Evolutionary conservation across 53 echinoderm and acorn worm species (phyloP).

Genomic region (Paelopatides confundens): DNA sequence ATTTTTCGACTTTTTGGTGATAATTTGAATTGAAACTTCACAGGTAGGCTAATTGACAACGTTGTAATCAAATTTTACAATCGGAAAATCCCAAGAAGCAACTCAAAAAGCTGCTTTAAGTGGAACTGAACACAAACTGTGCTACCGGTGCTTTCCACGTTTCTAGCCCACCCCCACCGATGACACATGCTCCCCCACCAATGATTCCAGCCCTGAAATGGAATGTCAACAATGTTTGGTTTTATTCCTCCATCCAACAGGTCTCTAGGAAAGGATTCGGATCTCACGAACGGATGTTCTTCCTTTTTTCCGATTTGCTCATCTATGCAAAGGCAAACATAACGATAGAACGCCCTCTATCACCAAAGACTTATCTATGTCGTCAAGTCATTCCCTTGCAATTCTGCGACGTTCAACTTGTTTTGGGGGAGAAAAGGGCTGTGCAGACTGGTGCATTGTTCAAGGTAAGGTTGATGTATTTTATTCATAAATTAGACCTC

Average conservation of each 20-base stretch:
- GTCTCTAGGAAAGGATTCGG: slow-evolving; percentile 86
- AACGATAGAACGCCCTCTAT: slow-evolving; percentile 71
- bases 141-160: no score
- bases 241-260: slow-evolving; percentile 23
- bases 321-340: slow-evolving; percentile 89
- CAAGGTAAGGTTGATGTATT: slow-evolving; percentile 60
- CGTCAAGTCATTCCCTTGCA: slow-evolving; percentile 68
- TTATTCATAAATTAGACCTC: no score
- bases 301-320: slow-evolving; percentile 88
- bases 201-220: no score
- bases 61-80: no score
- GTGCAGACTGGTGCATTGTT: slow-evolving; percentile 87
- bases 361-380: slow-evolving; percentile 72
- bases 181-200: no score
- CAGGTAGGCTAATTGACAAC: no score
- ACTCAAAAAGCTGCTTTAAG: no score
- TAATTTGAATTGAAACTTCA: no score
- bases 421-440: slow-evolving; percentile 84
- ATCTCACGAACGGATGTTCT: slow-evolving; percentile 92
- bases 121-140: neutral
- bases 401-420: slow-evolving; percentile 74
- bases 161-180: no score
- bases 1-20: no score
- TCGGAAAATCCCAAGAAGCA: no score
- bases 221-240: neutral